Conservation (phyloP, 2,888 invertebrate genomes). For the Schizotus pectinicornis region DNA sequence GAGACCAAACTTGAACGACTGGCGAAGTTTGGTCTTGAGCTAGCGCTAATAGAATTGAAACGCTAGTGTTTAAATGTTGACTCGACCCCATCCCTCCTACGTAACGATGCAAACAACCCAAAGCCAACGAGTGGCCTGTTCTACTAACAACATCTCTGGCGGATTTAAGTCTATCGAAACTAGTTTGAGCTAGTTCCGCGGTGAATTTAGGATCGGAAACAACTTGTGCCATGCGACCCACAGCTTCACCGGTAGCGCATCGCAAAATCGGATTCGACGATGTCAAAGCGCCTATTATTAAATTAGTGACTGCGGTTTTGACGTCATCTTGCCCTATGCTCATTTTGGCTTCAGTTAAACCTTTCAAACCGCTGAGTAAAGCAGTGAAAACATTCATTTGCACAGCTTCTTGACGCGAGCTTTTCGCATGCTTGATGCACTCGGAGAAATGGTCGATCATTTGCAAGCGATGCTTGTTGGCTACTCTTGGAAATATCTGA, state of each 20-base stretch:
- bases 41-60: slow-evolving; percentile 91
- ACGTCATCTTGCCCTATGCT: slow-evolving; percentile 89
- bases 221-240: slow-evolving; percentile 92
- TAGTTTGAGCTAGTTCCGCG: slow-evolving; percentile 86
- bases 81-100: slow-evolving; percentile 96
- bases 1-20: slow-evolving; percentile 97
- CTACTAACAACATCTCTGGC: slow-evolving; percentile 87
- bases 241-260: slow-evolving; percentile 93
- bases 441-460: slow-evolving; percentile 97
- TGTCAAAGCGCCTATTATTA: slow-evolving; percentile 79
- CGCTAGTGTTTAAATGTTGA: slow-evolving; percentile 91
- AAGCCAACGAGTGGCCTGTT: slow-evolving; percentile 86
- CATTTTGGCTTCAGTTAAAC: slow-evolving; percentile 83
- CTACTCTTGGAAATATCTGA: slow-evolving; percentile 90
- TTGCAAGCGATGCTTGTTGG: slow-evolving; percentile 95
- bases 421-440: slow-evolving; percentile 92
- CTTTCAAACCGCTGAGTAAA: slow-evolving; percentile 85
- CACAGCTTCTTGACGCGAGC: slow-evolving; percentile 90
- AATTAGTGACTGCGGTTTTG: slow-evolving; percentile 79
- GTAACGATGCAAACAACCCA: slow-evolving; percentile 96
- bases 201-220: slow-evolving; percentile 86
- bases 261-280: slow-evolving; percentile 80
- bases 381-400: slow-evolving; percentile 98
- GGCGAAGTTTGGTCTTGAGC: slow-evolving; percentile 94
- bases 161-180: slow-evolving; percentile 85